phyloP scores from a whole-genome alignment of 2,113 vertebrate genomes.

The Orycteropus afer region DNA sequence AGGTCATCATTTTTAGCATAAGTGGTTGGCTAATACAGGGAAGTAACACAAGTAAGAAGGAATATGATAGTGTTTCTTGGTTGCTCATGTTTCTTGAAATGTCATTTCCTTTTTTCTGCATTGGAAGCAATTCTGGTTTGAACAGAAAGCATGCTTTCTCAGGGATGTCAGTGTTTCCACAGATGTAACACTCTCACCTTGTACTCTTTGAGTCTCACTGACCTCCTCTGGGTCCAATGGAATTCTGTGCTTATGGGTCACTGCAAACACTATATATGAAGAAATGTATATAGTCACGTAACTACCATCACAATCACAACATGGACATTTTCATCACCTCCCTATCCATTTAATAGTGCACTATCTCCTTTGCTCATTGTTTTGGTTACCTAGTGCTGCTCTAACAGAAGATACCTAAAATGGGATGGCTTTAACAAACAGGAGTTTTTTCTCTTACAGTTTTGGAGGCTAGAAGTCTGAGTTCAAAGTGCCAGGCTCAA shows the following conservation, averaged over 20 bases:
- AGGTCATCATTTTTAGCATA: neutral
- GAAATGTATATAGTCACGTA: no score
- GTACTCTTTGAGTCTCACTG: neutral
- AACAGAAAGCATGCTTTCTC: neutral
- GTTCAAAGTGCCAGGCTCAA: no score
- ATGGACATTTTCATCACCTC: neutral
- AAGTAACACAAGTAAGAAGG: neutral
- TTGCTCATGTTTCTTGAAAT: neutral
- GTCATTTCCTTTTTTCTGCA: neutral
- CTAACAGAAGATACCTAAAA: no score
- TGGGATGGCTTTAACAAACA: no score
- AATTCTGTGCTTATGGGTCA: neutral
- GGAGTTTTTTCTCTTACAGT: no score
- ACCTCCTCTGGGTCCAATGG: neutral
- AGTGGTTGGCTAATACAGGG: neutral
- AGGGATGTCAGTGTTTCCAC: neutral
- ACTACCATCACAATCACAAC: neutral
- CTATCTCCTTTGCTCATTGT: neutral
- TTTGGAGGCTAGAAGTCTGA: no score
- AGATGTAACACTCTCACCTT: neutral
- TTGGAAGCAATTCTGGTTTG: slow-evolving; percentile 18
- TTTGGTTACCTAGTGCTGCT: no score
- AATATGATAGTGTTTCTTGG: neutral
- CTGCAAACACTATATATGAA: rapidly evolving
- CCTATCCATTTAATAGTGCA: neutral